phyloP scores from a whole-genome alignment of 2,888 invertebrate species.

The Ormyrus labotus region DNA sequence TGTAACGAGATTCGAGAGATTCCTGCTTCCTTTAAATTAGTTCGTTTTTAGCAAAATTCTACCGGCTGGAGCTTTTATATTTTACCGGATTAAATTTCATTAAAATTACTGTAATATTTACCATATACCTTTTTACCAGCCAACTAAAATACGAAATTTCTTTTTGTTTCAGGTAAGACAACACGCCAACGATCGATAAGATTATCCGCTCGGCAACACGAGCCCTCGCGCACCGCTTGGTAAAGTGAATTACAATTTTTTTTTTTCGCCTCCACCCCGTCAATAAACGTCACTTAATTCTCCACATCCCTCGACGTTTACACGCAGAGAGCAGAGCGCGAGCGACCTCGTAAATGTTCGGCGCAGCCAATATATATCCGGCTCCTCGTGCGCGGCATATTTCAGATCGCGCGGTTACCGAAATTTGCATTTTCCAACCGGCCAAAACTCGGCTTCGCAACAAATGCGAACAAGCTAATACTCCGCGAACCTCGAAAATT shows the following conservation, averaged over 20 bases:
- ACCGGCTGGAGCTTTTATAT: too few relatives aligned
- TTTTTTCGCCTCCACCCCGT: neutral
- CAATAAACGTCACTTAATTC: constrained; percentile 27
- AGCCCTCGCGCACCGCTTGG: constrained; percentile 7
- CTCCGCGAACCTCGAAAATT: constrained; percentile 8
- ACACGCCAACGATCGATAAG: constrained; percentile 9
- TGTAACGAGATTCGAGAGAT: too few relatives aligned
- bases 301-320: neutral
- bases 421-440: neutral
- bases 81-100: too few relatives aligned
- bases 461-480: neutral
- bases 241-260: constrained; percentile 43
- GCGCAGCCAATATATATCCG: neutral
- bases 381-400: neutral
- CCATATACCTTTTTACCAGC: too few relatives aligned
- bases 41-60: too few relatives aligned
- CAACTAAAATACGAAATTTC: constrained; percentile 1
- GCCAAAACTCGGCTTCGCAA: too few relatives aligned
- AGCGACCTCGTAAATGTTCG: too few relatives aligned
- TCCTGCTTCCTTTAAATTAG: too few relatives aligned
- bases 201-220: constrained; percentile 8
- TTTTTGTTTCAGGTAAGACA: constrained; percentile 46
- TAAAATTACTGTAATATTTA: too few relatives aligned
- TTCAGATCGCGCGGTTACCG: neutral
- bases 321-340: neutral